Conservation (phyloP, 2,797 vertebrate genomes). For the Bovichtus diacanthus region DNA sequence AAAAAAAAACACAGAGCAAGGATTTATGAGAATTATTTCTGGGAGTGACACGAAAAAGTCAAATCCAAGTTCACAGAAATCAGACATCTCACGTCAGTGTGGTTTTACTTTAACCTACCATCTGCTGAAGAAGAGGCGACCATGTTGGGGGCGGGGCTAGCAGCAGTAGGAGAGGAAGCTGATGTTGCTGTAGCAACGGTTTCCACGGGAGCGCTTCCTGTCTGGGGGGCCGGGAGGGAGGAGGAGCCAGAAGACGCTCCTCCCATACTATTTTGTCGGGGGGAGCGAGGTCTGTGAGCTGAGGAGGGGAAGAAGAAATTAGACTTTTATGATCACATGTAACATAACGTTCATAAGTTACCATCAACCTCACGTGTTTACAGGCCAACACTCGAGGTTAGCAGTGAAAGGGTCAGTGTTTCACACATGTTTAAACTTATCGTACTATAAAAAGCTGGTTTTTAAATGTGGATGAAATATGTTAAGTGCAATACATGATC, state of each 20-base stretch:
- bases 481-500: not conserved
- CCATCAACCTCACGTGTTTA: not conserved
- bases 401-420: not conserved
- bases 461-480: not conserved
- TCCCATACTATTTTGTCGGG: constrained; percentile 91
- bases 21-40: not conserved
- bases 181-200: constrained; percentile 87
- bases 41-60: not conserved
- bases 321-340: not conserved
- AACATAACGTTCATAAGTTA: not conserved
- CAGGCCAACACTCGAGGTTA: not conserved
- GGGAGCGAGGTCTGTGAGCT: constrained; percentile 97
- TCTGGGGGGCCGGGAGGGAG: constrained; percentile 90
- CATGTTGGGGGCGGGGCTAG: constrained; percentile 92
- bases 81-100: not conserved
- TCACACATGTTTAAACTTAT: not conserved
- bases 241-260: constrained; percentile 87
- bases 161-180: constrained; percentile 91
- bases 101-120: constrained; percentile 78
- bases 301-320: constrained; percentile 71
- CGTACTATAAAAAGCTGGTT: not conserved
- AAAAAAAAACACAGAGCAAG: not conserved
- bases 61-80: not conserved
- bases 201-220: constrained; percentile 90
- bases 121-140: constrained; percentile 90